Evolutionary conservation across 2,113 vertebrate genomes (phyloP), one percentile per base, ranked within the genome.

Genomic region (Gavialis gangeticus): DNA sequence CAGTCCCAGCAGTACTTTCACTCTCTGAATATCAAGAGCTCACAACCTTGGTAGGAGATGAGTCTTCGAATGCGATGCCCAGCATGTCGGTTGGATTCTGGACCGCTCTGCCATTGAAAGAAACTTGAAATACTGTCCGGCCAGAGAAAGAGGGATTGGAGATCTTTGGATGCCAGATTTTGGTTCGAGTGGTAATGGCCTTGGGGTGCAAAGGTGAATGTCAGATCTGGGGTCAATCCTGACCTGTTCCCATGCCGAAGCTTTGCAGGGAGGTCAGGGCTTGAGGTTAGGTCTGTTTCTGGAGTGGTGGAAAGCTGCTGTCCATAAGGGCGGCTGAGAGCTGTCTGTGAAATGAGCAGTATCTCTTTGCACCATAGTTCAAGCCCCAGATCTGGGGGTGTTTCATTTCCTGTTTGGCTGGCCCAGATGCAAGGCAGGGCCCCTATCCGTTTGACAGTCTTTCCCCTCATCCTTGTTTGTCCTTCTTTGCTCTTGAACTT

Each of bases 401-500:
- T 34, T 30, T 84, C 15, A 82, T 27, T 34, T 55, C 89, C 81
- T 62, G 24, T 84, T 19, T 77, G 89, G 85, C 27, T 4, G 3
- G 90, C 84, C 89, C 75, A 79, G 60, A 94, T 89, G 75, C 28
- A 69, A 90, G 15, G 88, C 73, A 54, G 6, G 14, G 27, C 15
- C 3, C 79, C 89, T 79, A 67, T 78, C 17, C 5, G 67, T 24
- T 77, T 89, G n/a, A 82, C 92, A 78, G 69, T 17, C 27, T 82
- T 86, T 82, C 15, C 27, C 30, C 60, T 16, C 25, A 90, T 96
- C 62, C 28, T 12, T 90, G 1, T 84, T 59, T 59, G 46, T 27
- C 11, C n/a, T 93, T n/a, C 54, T 94, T 91, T 83, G 71, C 86
- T 96, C 87, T 66, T 84, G 46, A 93, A 10, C 69, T 79, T 78